Evolutionary conservation across 2,797 vertebrate genomes (phyloP).

Genomic region (Eleutherodactylus coqui): DNA sequence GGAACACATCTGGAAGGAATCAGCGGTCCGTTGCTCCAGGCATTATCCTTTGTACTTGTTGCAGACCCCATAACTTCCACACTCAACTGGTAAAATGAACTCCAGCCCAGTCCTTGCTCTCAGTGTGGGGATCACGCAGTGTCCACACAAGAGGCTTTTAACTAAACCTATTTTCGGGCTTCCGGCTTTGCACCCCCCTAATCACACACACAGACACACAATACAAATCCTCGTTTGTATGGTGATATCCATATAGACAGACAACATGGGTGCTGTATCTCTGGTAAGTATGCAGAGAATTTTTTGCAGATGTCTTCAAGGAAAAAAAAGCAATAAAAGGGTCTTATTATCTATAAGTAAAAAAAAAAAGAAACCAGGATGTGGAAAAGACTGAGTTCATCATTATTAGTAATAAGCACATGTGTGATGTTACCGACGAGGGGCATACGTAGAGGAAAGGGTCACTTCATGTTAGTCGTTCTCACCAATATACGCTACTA

Average conservation of each 20-base stretch:
- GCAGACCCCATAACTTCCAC: conserved; percentile 59
- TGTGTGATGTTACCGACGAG: background rate
- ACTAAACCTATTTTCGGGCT: conserved; percentile 42
- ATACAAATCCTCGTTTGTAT: conserved; percentile 28
- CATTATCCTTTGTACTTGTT: conserved; percentile 56
- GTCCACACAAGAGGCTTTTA: conserved; percentile 54
- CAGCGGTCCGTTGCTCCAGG: conserved; percentile 53
- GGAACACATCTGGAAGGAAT: conserved; percentile 63
- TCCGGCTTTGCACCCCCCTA: conserved; percentile 32
- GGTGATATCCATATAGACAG: background rate
- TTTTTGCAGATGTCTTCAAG: conserved; percentile 14
- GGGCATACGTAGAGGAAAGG: no score
- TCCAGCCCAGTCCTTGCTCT: conserved; percentile 33
- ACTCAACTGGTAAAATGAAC: conserved; percentile 52
- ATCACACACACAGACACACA: background rate
- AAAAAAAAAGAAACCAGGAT: background rate
- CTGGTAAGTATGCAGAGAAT: conserved; percentile 26
- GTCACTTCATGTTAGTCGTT: no score
- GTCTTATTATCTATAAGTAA: conserved; percentile 23
- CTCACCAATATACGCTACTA: no score
- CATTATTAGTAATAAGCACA: background rate
- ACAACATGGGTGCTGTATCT: conserved; percentile 17
- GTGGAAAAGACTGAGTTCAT: background rate
- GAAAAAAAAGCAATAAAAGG: background rate
- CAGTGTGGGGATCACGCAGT: conserved; percentile 57